Conservation (phyloP, 2,113 vertebrate genomes). For the Antigone vipio region DNA sequence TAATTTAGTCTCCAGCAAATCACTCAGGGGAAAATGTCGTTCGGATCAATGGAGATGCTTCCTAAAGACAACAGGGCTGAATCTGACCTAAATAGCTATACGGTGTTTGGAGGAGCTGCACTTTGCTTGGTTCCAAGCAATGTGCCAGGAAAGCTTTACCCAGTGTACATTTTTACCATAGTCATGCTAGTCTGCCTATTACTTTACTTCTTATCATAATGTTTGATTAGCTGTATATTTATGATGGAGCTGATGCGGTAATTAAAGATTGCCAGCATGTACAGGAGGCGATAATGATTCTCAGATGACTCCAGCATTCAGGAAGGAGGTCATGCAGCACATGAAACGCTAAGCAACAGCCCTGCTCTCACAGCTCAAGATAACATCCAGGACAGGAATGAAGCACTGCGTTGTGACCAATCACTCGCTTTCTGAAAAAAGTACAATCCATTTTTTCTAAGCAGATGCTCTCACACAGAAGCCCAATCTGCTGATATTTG, state of each 20-base stretch:
- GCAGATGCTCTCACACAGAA: not conserved
- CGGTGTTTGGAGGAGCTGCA: not conserved
- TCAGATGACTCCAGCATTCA: not conserved
- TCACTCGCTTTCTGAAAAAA: not conserved
- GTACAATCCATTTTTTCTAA: not conserved
- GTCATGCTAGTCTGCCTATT: not conserved
- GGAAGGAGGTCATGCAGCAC: not conserved
- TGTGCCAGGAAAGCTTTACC: not conserved
- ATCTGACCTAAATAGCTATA: not conserved
- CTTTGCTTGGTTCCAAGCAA: not conserved
- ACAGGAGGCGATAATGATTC: not conserved
- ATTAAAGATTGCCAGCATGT: slow-evolving; percentile 1
- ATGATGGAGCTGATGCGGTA: not conserved
- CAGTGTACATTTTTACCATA: not conserved
- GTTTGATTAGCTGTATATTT: not conserved
- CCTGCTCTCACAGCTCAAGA: not conserved
- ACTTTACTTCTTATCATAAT: not conserved
- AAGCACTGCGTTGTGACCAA: not conserved
- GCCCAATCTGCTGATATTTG: not conserved
- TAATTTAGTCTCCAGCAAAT: not conserved
- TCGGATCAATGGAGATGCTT: not conserved
- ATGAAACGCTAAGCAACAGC: not conserved
- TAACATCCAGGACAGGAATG: not conserved
- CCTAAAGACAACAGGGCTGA: not conserved
- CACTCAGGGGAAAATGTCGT: not conserved